Evolutionary conservation across 2,888 invertebrate species (phyloP), one percentile per base, ranked within the genome.

Genomic region (Eristalis tenax): DNA sequence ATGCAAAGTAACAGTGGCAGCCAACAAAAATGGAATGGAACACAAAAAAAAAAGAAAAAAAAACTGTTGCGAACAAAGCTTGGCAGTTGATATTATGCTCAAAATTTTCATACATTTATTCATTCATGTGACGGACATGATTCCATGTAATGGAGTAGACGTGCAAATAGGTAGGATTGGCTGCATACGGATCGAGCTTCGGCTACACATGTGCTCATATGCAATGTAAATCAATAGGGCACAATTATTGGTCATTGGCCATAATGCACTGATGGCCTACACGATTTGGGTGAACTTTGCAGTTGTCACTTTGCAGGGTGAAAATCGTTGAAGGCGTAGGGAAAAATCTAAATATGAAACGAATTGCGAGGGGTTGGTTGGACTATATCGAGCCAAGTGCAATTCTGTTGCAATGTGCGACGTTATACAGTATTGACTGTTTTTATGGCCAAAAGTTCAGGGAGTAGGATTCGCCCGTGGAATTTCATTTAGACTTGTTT

Each of bases 51-150:
- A 50, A 56, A 73, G 38, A 63, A 38, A 57, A 35, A 5, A 0
- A 56, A 56, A 18, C 10, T 56, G 64, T 63, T 59, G 50, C 56
- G 50, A 63, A 66, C 69, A 57, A 61, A 64, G 74, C 69, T 81
- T 69, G 81, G 75, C 64, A 64, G 81, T 64, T 40, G 75, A 75
- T 81, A 81, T 75, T 81, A 86, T 82, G 77, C 43, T 81, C 64
- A 70, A 73, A 75, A 79, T 66, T 59, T 71, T 83, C 79, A 87
- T 75, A 79, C 71, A 82, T 79, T 70, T 83, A 83, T 83, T 83
- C 82, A 83, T 83, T 79, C 75, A 79, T 79, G 83, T 87, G 86
- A 87, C 86, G 75, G 86, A 83, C 78, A 83, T 83, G 86, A 83
- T 71, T 86, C 75, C 80, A 68, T 77, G 81, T 66, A 73, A 74